Percentiles rank a stretch among this genome's conserved stretches.
Conservation (phyloP, 2,113 vertebrate genomes). For the Haplochromis burtoni region DNA sequence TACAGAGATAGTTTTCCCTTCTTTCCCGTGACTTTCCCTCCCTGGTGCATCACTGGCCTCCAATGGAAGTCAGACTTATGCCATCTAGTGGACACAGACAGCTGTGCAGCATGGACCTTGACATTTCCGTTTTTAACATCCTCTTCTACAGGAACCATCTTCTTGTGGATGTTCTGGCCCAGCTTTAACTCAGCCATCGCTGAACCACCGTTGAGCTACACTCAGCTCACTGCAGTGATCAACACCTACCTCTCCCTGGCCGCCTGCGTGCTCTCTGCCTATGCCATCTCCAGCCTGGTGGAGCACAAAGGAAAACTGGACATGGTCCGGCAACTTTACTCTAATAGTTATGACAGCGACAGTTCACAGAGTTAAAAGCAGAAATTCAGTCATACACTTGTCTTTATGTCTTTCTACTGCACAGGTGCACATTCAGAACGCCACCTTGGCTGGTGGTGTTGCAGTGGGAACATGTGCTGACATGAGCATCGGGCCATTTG, state of each 20-base stretch:
- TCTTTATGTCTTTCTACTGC: background rate
- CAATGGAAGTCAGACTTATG: background rate
- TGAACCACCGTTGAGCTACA: fast-evolving
- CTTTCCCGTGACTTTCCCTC: background rate
- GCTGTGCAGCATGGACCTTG: background rate
- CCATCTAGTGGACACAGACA: constrained; percentile 35
- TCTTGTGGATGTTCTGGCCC: constrained; percentile 95
- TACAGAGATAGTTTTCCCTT: background rate
- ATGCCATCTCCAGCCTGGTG: constrained; percentile 83
- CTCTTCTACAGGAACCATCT: constrained; percentile 64
- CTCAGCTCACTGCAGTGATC: constrained; percentile 71
- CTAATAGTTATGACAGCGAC: background rate
- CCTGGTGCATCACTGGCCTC: background rate
- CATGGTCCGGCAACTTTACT: constrained; percentile 75
- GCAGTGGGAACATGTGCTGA: constrained; percentile 92
- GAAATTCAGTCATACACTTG: background rate
- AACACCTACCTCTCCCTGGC: constrained; percentile 92
- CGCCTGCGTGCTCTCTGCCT: constrained; percentile 79
- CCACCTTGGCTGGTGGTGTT: constrained; percentile 92
- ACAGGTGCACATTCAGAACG: constrained; percentile 94
- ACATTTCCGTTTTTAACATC: background rate
- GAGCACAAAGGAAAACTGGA: constrained; percentile 83
- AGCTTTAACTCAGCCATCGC: constrained; percentile 93
- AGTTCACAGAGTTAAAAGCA: background rate
- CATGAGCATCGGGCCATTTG: constrained; percentile 75